Percentiles rank a stretch among this genome's conserved stretches.
phyloP scores from a whole-genome alignment of 2,888 invertebrate species.

The Zygogramma bicolorata region DNA sequence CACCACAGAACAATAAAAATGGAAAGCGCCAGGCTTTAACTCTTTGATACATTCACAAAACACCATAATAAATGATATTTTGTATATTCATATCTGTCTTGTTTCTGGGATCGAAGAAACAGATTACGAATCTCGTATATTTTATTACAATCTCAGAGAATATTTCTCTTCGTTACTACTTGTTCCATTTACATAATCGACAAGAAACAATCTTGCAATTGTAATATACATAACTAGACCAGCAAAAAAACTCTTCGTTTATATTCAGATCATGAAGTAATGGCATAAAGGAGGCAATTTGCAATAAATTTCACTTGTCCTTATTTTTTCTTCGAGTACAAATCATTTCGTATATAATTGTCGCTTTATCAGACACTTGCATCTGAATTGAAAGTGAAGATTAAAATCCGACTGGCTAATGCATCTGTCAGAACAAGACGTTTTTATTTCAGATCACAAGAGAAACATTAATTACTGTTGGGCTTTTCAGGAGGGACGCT shows the following conservation, averaged over 20 bases:
- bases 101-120: too few species aligned
- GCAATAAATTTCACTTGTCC: constrained; percentile 45
- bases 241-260: constrained; percentile 13
- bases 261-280: constrained; percentile 9
- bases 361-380: constrained; percentile 56
- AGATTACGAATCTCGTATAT: neutral
- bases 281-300: constrained; percentile 38
- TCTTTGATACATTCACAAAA: too few species aligned
- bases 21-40: too few species aligned
- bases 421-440: constrained; percentile 59
- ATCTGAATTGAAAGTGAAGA: constrained; percentile 60
- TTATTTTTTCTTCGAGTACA: constrained; percentile 45
- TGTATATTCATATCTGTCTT: too few species aligned
- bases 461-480: constrained; percentile 57
- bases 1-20: too few species aligned
- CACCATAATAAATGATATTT: too few species aligned
- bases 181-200: constrained; percentile 16
- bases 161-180: neutral
- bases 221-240: neutral
- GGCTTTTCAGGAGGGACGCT: neutral
- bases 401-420: constrained; percentile 60
- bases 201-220: neutral
- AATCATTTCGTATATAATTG: constrained; percentile 57
- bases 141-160: neutral
- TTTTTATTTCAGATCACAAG: constrained; percentile 57